phyloP scores from a whole-genome alignment of 1,140 invertebrate genomes.

The Uloborus diversus region DNA sequence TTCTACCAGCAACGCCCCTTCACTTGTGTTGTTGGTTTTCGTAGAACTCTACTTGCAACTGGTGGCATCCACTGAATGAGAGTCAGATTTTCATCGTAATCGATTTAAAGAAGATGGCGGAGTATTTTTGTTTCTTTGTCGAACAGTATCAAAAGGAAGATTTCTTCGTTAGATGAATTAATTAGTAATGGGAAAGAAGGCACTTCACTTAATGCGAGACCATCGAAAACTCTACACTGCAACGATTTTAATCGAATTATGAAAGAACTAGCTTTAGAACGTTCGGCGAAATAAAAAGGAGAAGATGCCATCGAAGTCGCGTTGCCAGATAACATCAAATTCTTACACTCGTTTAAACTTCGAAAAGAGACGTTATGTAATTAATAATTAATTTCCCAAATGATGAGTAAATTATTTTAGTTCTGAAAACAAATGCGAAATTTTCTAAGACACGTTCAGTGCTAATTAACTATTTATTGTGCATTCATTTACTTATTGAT shows the following conservation, averaged over 20 bases:
- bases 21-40: conserved; percentile 10
- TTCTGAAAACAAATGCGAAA: too few species aligned
- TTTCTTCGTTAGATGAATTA: conserved; percentile 32
- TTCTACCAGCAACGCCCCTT: conserved; percentile 25
- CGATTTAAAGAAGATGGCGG: conserved; percentile 50
- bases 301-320: too few species aligned
- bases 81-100: conserved; percentile 56
- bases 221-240: neutral
- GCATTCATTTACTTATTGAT: too few species aligned
- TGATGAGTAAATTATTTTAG: too few species aligned
- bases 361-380: too few species aligned
- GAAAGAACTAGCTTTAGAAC: too few species aligned
- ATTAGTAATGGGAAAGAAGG: conserved; percentile 42
- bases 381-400: too few species aligned
- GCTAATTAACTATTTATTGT: too few species aligned
- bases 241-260: conserved; percentile 45
- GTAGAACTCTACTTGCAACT: conserved; percentile 11
- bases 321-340: too few species aligned
- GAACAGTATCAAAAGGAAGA: conserved; percentile 35
- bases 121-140: conserved; percentile 29
- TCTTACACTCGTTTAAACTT: too few species aligned
- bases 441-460: too few species aligned
- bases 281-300: too few species aligned
- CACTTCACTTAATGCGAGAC: conserved; percentile 25
- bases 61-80: conserved; percentile 43